Base-by-base conservation (phyloP, 2,113 vertebrate species). In the Cichladusa arquata region DNA sequence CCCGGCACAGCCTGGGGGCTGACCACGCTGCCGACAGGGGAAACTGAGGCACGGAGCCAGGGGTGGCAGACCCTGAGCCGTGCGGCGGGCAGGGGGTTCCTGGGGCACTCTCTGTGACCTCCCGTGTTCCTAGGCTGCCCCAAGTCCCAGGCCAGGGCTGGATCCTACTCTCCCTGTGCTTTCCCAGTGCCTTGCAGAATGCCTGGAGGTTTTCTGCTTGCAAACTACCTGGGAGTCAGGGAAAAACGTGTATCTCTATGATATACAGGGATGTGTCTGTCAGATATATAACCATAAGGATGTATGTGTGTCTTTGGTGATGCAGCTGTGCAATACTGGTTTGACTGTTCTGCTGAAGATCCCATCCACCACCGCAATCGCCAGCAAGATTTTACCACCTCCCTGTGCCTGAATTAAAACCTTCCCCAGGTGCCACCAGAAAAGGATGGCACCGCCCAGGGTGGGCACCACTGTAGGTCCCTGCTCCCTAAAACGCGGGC, bases 81-180 rank as follows among this genome's bases (percentile, higher is more conserved):
- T 10, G 45, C 54, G 9, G 53, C 0, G 0, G 51, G 34, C 31
- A 53, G 33, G 9, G 25, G 13, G 19, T 4, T 88, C 11, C 22
- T 1, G 5, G 16, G 47, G 4, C 14, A 20, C 34, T 33, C 53
- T 38, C 7, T 66, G 73, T 64, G 29, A 19, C 4, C 18, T 36
- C 26, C 18, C 5, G 12, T 19, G 12, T 8, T 40, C 34, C 45
- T n/a, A 9, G 12, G 19, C 24, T 44, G 48, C 34, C 48, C 50
- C 71, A 45, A 2, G 0, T 0, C 38, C n/a, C 1, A 2, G 23
- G 20, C 0, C 3, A 62, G 54, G 44, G 44, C 26, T 6, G 7
- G 6, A 66, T 71, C 40, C 62, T 77, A 34, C 57, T 73, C 65
- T 36, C 22, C 29, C 38, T 38, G 57, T 22, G 56, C 26, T 50